A percentile compares a stretch with the other conserved stretches of the same genome.
Evolutionary conservation across 2,888 invertebrate species (phyloP).

Genomic region (Protodeltote pygarga): DNA sequence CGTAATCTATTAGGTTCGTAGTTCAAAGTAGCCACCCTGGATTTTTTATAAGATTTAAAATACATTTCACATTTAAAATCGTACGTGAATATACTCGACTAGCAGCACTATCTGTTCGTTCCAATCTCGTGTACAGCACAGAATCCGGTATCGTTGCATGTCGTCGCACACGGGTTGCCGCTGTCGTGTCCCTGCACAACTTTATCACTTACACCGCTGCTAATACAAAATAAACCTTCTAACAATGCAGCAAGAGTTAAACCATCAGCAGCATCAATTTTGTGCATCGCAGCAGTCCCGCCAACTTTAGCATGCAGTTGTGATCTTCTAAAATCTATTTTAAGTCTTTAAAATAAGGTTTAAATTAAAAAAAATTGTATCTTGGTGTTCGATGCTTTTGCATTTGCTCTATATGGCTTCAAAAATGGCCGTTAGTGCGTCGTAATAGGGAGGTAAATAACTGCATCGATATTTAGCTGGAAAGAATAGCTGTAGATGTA

Average conservation of each 20-base stretch:
- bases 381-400: conserved; percentile 4
- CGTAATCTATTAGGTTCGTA: no score
- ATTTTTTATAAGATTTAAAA: no score
- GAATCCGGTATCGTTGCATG: conserved; percentile 74
- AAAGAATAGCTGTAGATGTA: conserved; percentile 30
- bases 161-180: conserved; percentile 79
- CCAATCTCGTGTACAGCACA: conserved; percentile 57
- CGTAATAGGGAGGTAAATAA: conserved; percentile 43
- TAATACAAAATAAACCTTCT: conserved; percentile 34
- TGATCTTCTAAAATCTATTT: conserved; percentile 4
- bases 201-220: conserved; percentile 16
- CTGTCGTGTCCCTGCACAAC: conserved; percentile 64
- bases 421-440: conserved; percentile 38
- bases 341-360: background rate
- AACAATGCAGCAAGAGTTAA: background rate
- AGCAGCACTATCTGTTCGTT: conserved; percentile 40
- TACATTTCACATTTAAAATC: conserved; percentile 24
- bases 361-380: background rate
- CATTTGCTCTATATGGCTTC: conserved; percentile 37
- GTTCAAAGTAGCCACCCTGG: no score
- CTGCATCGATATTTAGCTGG: conserved; percentile 36
- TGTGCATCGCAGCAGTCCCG: conserved; percentile 39
- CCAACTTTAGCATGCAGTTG: conserved; percentile 12
- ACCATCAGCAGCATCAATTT: conserved; percentile 6
- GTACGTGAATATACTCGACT: conserved; percentile 9